Percentiles rank a stretch among this genome's conserved stretches.
These are phyloP conservation scores for Sphaeridia pumilis DNA, from an alignment of 2,888 invertebrate genomes.

Conservation along the genomic window DNA sequence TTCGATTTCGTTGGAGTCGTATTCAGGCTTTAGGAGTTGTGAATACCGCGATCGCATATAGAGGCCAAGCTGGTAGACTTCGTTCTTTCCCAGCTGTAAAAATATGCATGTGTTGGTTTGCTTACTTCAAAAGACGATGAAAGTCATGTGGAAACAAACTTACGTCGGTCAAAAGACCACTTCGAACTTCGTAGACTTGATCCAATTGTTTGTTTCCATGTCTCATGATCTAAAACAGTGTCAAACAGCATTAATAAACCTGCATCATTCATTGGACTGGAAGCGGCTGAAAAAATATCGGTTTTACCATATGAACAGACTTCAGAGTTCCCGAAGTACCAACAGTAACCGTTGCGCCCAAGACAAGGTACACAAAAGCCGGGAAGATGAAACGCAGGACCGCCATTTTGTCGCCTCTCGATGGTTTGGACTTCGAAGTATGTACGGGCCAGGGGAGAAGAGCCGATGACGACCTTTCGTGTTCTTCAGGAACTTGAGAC, in stretches of 20 bases:
- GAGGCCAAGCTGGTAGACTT: background rate
- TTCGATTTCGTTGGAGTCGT: background rate
- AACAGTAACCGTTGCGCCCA: too few species aligned
- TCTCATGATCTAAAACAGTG: background rate
- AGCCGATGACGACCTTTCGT: too few species aligned
- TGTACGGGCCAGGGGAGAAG: too few species aligned
- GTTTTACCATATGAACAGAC: background rate
- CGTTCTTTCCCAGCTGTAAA: background rate
- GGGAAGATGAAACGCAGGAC: too few species aligned
- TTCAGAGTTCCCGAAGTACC: background rate
- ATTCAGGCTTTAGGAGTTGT: background rate
- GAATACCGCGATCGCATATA: background rate
- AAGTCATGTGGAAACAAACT: background rate
- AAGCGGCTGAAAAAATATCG: background rate
- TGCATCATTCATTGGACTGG: background rate
- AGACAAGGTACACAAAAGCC: too few species aligned
- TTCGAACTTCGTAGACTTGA: background rate
- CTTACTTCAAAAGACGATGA: too few species aligned
- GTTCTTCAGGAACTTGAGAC: too few species aligned
- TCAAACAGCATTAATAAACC: background rate
- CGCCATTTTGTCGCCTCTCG: too few species aligned
- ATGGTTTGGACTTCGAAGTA: too few species aligned
- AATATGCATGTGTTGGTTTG: too few species aligned
- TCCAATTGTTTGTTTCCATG: conserved; percentile 2
- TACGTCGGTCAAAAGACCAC: background rate